Base-by-base conservation (phyloP, 2,113 vertebrate species). In the Melanocharis versteri region DNA sequence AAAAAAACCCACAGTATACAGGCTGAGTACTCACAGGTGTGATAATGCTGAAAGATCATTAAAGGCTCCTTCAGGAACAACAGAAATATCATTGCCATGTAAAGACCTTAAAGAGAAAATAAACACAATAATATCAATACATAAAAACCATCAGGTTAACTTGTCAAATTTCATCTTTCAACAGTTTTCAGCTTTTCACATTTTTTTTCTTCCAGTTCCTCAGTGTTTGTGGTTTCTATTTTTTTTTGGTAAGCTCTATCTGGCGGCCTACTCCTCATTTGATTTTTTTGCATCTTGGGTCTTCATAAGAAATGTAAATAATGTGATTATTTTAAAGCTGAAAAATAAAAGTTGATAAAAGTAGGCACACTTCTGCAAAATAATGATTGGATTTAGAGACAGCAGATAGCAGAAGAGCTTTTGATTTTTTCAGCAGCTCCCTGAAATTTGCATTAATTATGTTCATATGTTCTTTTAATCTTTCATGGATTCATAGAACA, bases 31-130 rank as follows among this genome's bases (percentile, higher is more conserved):
- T 99, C 96, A 99, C 99, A 99, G 97, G 96, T 99, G 99, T 68
- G 99, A 99, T 85, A 99, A 98, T 0, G 99, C 98, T 33, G 99
- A 98, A 66, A 99, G 98, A 94, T 99, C 99, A 96, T 98, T 99
- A 97, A 99, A 99, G 72, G 98, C 98, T 95, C 99, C 99, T 97
- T 99, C 99, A 79, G 99, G 99, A 96, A 99, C 99, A 83, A 98
- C 97, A 56, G 99, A 99, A 94, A 99, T 99, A 90, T 99, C 99
- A 88, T 99, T 99, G 82, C 99, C 99, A 94, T 99, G 99, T 87
- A 99, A 98, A 95, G 99, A 99, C 73, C 99, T 99, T 91, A 77
- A 64, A 69, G 89, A 80, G 40, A 83, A 90, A 71, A 78, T 21
- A 50, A 94, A 35, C 5, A 69, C 5, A 60, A 61, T n/a, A n/a